Conservation (phyloP, 2,113 vertebrate genomes). For the Macrotus californicus region DNA sequence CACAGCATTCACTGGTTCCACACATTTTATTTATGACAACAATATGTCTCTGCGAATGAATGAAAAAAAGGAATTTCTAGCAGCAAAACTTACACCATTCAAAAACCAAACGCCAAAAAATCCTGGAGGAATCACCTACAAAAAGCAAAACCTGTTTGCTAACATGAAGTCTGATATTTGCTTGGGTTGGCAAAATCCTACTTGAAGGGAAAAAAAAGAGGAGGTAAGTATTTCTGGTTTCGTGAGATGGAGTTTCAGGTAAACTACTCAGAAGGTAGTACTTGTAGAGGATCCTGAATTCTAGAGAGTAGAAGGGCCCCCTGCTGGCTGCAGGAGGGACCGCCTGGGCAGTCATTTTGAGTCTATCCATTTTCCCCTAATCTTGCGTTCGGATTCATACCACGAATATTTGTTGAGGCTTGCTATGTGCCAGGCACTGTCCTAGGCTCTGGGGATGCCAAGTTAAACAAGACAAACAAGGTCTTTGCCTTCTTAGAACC, state of each 20-base stretch:
- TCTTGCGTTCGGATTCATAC: not conserved
- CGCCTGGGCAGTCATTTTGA: not conserved
- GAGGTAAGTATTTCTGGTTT: not conserved
- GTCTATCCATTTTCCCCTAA: not conserved
- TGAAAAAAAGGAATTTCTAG: not conserved
- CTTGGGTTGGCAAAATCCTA: not conserved
- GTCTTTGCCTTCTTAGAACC: not conserved
- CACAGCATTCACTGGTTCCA: not conserved
- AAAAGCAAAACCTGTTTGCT: constrained; percentile 49
- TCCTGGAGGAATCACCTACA: constrained; percentile 28
- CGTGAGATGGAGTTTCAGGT: not conserved
- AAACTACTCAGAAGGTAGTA: not conserved
- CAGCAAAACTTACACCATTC: constrained; percentile 4
- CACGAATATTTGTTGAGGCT: not conserved
- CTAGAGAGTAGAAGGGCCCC: constrained; percentile 58
- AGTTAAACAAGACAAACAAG: not conserved
- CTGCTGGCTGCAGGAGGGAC: constrained; percentile 55
- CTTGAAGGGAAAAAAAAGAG: not conserved
- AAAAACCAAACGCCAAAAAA: constrained; percentile 24
- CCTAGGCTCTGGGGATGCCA: not conserved
- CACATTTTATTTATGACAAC: not conserved
- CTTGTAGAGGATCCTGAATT: not conserved
- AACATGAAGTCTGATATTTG: constrained; percentile 49
- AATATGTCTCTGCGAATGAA: constrained; percentile 9
- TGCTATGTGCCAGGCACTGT: not conserved